Conservation (phyloP, 2,113 vertebrate species). For the Nematolebias whitei region DNA sequence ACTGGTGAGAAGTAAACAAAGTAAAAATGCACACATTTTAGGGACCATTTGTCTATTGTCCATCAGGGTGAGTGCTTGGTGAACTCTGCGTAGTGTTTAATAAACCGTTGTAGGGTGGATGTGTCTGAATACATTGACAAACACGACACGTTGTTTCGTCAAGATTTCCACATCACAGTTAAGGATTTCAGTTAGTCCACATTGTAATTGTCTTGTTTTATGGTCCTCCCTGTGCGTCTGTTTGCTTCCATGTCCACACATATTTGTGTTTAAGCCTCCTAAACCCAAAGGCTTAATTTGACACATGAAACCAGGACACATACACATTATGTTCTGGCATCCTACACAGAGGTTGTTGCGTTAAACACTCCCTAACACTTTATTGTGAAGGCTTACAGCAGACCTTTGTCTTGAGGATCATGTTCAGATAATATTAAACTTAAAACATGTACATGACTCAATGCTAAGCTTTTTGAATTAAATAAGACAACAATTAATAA, state of each 20-base stretch:
- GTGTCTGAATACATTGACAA: too few relatives aligned
- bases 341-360: neutral
- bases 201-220: conserved; percentile 38
- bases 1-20: conserved; percentile 82
- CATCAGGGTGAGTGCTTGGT: too few relatives aligned
- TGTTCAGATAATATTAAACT: conserved; percentile 12
- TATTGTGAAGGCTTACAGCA: neutral
- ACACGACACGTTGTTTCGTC: too few relatives aligned
- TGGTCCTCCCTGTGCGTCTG: neutral
- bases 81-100: too few relatives aligned
- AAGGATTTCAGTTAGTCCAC: conserved; percentile 24
- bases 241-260: conserved; percentile 1
- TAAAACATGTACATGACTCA: conserved; percentile 11
- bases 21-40: neutral
- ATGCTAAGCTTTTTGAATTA: conserved; percentile 1
- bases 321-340: conserved; percentile 8
- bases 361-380: conserved; percentile 10
- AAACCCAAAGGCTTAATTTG: conserved; percentile 32
- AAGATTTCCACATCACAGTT: conserved; percentile 35
- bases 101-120: too few relatives aligned
- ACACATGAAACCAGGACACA: conserved; percentile 21
- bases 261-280: conserved; percentile 47
- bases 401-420: conserved; percentile 17
- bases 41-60: neutral
- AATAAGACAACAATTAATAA: too few relatives aligned